Conservation (phyloP, 1,140 invertebrate species). For the Brachionus rotundiformis region DNA sequence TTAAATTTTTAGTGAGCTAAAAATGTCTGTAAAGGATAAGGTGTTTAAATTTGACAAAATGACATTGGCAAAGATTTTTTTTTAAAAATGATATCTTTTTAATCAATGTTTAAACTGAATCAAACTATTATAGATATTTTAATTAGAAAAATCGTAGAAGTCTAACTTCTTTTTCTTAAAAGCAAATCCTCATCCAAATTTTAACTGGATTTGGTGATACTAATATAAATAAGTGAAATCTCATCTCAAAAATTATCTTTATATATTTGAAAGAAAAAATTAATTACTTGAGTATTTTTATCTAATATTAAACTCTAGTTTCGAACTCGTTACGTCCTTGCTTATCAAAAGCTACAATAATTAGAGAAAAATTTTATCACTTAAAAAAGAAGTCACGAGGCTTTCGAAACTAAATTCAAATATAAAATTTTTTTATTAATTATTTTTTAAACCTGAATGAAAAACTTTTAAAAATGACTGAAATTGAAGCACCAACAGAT, state of each 20-base stretch:
- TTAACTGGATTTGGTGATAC: no score
- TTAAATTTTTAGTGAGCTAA: no score
- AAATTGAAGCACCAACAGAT: slow-evolving; percentile 25
- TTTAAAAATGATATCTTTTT: no score
- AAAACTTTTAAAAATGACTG: slow-evolving; percentile 22
- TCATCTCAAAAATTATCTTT: background rate
- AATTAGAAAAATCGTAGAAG: no score
- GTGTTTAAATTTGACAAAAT: no score
- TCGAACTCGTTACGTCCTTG: slow-evolving; percentile 8
- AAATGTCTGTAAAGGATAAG: no score
- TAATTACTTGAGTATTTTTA: slow-evolving; percentile 39
- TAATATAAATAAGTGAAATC: slow-evolving; percentile 26
- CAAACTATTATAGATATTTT: no score
- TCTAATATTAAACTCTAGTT: background rate
- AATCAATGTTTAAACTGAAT: no score
- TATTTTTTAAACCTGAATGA: slow-evolving; percentile 3
- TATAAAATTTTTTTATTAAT: background rate
- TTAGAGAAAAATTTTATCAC: slow-evolving; percentile 21
- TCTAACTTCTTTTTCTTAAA: no score
- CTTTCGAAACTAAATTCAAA: background rate
- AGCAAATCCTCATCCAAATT: no score
- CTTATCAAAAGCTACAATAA: slow-evolving; percentile 27
- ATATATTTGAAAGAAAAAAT: background rate
- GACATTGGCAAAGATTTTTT: no score
- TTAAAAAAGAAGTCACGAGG: background rate